A percentile compares a stretch with the other conserved stretches of the same genome.
Evolutionary conservation across 1,140 invertebrate species (phyloP).

Genomic region (Eriosoma lanigerum): DNA sequence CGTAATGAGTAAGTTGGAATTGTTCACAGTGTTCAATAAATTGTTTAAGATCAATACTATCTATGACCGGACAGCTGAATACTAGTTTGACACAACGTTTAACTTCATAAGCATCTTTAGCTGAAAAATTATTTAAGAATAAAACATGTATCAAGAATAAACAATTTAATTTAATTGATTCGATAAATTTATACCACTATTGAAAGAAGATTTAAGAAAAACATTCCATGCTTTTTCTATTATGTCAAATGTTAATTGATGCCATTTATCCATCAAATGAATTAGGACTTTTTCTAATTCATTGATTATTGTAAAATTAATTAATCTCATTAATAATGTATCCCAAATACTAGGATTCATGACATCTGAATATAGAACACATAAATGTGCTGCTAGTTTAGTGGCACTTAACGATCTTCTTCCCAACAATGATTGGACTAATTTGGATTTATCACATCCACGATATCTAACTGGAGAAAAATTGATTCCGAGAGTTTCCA

Average conservation of each 20-base stretch:
- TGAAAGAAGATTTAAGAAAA: constrained; percentile 31
- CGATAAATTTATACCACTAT: constrained; percentile 11
- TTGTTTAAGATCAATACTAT: constrained; percentile 34
- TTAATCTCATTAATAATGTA: constrained; percentile 47
- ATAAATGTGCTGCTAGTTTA: constrained; percentile 46
- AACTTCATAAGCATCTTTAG: constrained; percentile 45
- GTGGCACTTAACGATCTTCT: constrained; percentile 22
- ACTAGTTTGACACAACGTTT: constrained; percentile 40
- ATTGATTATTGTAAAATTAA: constrained; percentile 27
- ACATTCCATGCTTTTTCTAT: constrained; percentile 51
- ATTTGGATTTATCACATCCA: constrained; percentile 40
- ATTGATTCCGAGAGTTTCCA: constrained; percentile 59
- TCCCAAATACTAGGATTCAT: constrained; percentile 39
- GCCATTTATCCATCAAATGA: constrained; percentile 50
- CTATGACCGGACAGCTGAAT: constrained; percentile 49
- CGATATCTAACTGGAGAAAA: constrained; percentile 46
- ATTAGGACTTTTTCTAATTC: constrained; percentile 43
- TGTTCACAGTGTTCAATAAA: constrained; percentile 38
- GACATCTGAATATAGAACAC: constrained; percentile 17
- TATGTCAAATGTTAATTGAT: constrained; percentile 36
- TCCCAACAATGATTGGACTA: constrained; percentile 28
- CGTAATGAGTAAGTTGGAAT: constrained; percentile 27
- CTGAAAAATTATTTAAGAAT: constrained; percentile 11
- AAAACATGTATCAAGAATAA: not conserved
- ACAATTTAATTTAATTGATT: not conserved